Conservation (phyloP, 1,140 invertebrate species). For the Drosophila auraria region DNA sequence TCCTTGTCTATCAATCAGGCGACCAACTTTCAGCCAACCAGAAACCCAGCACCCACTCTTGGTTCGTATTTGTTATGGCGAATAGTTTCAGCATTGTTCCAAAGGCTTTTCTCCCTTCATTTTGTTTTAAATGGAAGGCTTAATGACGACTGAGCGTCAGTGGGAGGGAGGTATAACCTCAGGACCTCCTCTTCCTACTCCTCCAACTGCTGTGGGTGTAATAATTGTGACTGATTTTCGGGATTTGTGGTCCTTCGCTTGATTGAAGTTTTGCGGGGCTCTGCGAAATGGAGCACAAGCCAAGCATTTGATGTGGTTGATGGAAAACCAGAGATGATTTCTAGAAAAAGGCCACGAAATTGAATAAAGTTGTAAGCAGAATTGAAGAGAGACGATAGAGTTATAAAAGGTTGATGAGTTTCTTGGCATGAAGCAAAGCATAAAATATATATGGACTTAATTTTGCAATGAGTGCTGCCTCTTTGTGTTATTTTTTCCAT, state of each 20-base stretch:
- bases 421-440: background rate
- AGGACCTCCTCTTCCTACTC: constrained; percentile 3
- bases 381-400: background rate
- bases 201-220: constrained; percentile 30
- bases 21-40: constrained; percentile 46
- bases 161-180: constrained; percentile 16
- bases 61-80: constrained; percentile 67
- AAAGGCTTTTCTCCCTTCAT: constrained; percentile 23
- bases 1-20: constrained; percentile 77
- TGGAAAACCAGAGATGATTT: constrained; percentile 12
- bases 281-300: constrained; percentile 4
- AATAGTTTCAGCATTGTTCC: constrained; percentile 80
- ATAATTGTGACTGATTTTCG: constrained; percentile 76
- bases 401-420: too few species aligned
- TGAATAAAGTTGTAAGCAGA: constrained; percentile 22
- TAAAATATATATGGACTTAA: background rate
- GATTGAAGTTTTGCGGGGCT: constrained; percentile 54
- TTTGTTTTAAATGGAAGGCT: constrained; percentile 75
- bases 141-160: constrained; percentile 53
- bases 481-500: constrained; percentile 8
- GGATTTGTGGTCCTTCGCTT: constrained; percentile 43
- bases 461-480: too few species aligned
- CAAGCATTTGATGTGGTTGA: constrained; percentile 44
- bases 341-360: constrained; percentile 10
- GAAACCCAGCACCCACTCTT: constrained; percentile 8